Base-by-base conservation (phyloP, 2,113 vertebrate genomes). In the Boulengeromyrus knoepffleri region DNA sequence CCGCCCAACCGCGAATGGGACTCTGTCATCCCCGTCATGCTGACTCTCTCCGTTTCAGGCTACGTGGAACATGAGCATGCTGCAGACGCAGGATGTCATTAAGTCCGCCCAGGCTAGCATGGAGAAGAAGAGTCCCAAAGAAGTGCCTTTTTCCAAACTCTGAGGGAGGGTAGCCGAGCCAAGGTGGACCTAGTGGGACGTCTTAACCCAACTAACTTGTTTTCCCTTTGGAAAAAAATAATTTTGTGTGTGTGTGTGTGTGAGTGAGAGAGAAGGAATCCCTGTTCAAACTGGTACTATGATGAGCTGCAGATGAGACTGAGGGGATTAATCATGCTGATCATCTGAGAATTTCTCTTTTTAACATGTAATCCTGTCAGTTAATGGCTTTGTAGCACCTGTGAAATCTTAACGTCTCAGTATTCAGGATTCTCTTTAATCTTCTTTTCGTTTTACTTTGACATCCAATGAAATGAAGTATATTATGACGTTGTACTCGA, bases 1-100 rank as follows among this genome's bases (percentile, higher is more conserved):
- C 15, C 31, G 15, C 36, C 36, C 31, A 17, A 3, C 17, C 2
- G 13, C 74, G 5, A 5, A 19, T 8, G 36, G 74, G 36, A 39
- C 21, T 9, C 56, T n/a, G 56, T 58, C 56, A 1, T 15, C n/a
- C 4, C 74, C 19, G 74, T 9, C 74, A 80, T 19, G 74, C 13
- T 42, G 36, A 42, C 74, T 42, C 31, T 50, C 84, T 83, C 9
- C 70, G 49, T 90, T 19, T 10, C 91, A 97, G 97, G 95, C 96
- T 0, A 88, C 95, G 0, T 99, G 97, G 98, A 98, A 98, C 95
- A 99, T 98, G 97, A 96, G 96, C 93, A 99, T 98, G 98, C 94
- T 99, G 56, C 97, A 99, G 92, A 97, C 96, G 0, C 87, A 97
- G 0, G 98, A 99, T 84, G 1, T 98, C 62, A 42, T 96, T 36